These are phyloP conservation scores for Chascanopsetta lugubris DNA, from an alignment of 2,113 vertebrate species.

Conservation along the genomic window DNA sequence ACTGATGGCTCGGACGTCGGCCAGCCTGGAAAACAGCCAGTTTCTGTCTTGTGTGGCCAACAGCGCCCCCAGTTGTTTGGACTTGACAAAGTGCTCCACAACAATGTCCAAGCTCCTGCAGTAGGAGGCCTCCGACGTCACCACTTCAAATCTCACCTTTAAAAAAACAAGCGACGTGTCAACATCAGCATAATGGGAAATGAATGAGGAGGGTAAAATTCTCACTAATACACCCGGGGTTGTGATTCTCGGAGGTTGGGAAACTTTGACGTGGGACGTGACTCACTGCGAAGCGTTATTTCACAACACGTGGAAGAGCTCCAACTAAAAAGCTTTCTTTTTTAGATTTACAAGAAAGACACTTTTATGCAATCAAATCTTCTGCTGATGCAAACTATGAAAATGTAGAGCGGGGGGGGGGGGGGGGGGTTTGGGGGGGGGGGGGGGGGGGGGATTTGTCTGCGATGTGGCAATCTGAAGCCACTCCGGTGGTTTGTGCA, in stretches of 20 bases:
- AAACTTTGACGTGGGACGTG: constrained; percentile 8
- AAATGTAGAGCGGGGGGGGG: too few relatives aligned
- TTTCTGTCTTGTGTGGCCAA: constrained; percentile 90
- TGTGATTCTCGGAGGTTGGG: not conserved
- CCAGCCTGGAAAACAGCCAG: constrained; percentile 95
- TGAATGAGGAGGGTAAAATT: not conserved
- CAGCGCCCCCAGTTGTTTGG: constrained; percentile 79
- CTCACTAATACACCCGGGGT: too few relatives aligned
- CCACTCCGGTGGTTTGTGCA: not conserved
- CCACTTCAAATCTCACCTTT: constrained; percentile 94
- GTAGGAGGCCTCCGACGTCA: constrained; percentile 95
- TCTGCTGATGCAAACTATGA: not conserved
- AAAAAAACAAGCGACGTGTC: not conserved
- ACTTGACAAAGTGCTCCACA: constrained; percentile 92
- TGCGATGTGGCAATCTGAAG: constrained; percentile 26
- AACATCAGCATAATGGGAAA: not conserved
- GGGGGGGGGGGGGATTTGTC: not conserved
- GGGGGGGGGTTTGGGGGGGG: too few relatives aligned
- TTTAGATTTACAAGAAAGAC: not conserved
- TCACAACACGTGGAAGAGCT: constrained; percentile 38
- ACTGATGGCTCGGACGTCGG: constrained; percentile 90
- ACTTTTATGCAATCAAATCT: not conserved
- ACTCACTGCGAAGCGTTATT: constrained; percentile 19
- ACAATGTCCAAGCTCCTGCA: constrained; percentile 92
- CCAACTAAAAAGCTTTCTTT: not conserved